phyloP scores from a whole-genome alignment of 1,140 invertebrate genomes.

The Macrotrachela quadricornifera region DNA sequence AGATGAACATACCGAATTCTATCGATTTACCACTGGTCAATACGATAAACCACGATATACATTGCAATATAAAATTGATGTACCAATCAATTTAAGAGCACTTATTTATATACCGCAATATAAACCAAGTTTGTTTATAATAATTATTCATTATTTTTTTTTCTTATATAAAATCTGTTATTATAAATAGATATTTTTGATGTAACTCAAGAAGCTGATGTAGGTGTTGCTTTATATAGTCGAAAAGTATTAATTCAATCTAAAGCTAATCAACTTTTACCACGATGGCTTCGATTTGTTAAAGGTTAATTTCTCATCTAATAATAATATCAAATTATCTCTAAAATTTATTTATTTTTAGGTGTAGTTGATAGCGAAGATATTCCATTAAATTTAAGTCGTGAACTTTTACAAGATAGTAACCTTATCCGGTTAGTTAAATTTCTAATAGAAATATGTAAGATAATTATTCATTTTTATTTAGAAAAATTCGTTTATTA shows the following conservation, averaged over 20 bases:
- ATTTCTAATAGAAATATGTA: not conserved
- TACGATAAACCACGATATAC: conserved; percentile 49
- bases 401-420: conserved; percentile 82
- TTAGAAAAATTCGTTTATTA: conserved; percentile 38
- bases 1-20: conserved; percentile 70
- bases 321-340: conserved; percentile 13
- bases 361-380: conserved; percentile 92
- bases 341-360: conserved; percentile 17
- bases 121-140: conserved; percentile 34
- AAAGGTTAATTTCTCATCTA: conserved; percentile 58
- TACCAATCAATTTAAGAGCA: conserved; percentile 66
- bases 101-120: conserved; percentile 76
- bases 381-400: conserved; percentile 81
- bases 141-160: too few species aligned
- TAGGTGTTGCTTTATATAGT: conserved; percentile 66
- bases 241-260: conserved; percentile 68
- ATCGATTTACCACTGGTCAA: conserved; percentile 54
- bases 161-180: not conserved
- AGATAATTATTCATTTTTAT: not conserved
- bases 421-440: conserved; percentile 52
- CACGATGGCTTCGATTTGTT: conserved; percentile 76
- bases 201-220: conserved; percentile 51
- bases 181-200: conserved; percentile 47
- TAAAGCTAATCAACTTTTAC: conserved; percentile 66
- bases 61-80: conserved; percentile 47